A percentile compares a stretch with the other conserved stretches of the same genome.
Evolutionary conservation across 2,113 vertebrate genomes (phyloP).

Genomic region (Heterocephalus glaber): DNA sequence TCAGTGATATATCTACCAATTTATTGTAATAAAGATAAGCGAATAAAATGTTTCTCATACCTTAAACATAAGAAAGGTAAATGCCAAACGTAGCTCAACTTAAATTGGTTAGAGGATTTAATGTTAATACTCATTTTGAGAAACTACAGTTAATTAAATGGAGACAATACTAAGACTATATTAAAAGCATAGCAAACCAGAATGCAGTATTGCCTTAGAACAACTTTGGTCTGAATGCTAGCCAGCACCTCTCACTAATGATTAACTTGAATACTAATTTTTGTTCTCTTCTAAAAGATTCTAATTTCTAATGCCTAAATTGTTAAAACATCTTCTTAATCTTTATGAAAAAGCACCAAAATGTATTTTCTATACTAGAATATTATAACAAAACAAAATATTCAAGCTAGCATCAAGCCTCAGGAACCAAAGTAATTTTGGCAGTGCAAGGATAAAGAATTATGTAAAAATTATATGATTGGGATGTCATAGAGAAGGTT

Average conservation of each 20-base stretch:
- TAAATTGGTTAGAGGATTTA: background rate
- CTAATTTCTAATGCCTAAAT: background rate
- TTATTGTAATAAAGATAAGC: constrained; percentile 25
- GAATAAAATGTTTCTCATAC: constrained; percentile 1
- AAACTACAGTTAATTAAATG: background rate
- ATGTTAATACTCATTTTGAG: constrained; percentile 21
- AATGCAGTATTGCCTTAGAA: background rate
- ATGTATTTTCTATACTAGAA: constrained; percentile 16
- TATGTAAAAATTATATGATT: background rate
- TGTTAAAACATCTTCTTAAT: constrained; percentile 32
- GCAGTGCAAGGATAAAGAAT: background rate
- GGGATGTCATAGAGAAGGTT: background rate
- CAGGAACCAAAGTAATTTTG: constrained; percentile 44
- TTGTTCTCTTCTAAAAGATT: background rate
- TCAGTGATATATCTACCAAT: background rate
- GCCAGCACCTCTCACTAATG: background rate
- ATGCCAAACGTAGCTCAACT: background rate
- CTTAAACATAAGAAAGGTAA: constrained; percentile 22
- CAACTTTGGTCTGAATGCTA: constrained; percentile 1
- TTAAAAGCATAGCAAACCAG: constrained; percentile 28
- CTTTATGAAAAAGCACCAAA: constrained; percentile 29
- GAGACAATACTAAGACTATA: background rate
- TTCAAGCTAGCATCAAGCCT: background rate
- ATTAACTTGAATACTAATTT: background rate
- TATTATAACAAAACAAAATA: background rate